Conservation (phyloP, 1,140 invertebrate genomes). For the Papilio helenus region DNA sequence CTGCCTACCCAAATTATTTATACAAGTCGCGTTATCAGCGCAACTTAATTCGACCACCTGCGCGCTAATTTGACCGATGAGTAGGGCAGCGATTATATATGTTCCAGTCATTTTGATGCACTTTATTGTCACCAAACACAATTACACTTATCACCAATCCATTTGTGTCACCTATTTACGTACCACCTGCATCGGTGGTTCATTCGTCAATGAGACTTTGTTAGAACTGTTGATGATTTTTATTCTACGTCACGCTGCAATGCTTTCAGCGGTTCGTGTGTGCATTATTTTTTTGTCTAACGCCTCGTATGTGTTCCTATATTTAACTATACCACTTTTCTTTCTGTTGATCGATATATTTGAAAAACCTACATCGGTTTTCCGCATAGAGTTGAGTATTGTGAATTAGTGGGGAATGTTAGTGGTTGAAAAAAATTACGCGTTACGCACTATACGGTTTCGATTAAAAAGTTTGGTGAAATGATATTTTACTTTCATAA, state of each 20-base stretch:
- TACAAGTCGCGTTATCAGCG: conserved; percentile 81
- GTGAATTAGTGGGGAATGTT: conserved; percentile 35
- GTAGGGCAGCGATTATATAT: conserved; percentile 60
- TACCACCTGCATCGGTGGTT: conserved; percentile 70
- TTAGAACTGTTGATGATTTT: conserved; percentile 70
- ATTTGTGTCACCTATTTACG: conserved; percentile 68
- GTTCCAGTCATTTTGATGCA: conserved; percentile 71
- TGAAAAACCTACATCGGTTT: conserved; percentile 56
- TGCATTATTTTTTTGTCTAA: conserved; percentile 65
- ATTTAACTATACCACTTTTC: conserved; percentile 66
- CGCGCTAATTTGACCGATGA: conserved; percentile 59
- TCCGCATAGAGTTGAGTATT: conserved; percentile 59
- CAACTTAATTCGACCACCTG: conserved; percentile 72
- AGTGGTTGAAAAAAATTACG: conserved; percentile 50
- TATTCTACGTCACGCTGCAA: conserved; percentile 77
- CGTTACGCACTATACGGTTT: conserved; percentile 51
- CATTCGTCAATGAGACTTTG: conserved; percentile 69
- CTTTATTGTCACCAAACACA: conserved; percentile 67
- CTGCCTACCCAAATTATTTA: conserved; percentile 74
- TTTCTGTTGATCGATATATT: conserved; percentile 50
- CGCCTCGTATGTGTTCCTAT: conserved; percentile 55
- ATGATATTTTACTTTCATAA: conserved; percentile 74
- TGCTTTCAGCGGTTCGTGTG: conserved; percentile 55
- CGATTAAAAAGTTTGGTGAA: conserved; percentile 62
- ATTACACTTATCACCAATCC: conserved; percentile 69